Percentiles rank a stretch among this genome's conserved stretches.
phyloP scores from a whole-genome alignment of 2,888 invertebrate species.

The Horisme vitalbata region DNA sequence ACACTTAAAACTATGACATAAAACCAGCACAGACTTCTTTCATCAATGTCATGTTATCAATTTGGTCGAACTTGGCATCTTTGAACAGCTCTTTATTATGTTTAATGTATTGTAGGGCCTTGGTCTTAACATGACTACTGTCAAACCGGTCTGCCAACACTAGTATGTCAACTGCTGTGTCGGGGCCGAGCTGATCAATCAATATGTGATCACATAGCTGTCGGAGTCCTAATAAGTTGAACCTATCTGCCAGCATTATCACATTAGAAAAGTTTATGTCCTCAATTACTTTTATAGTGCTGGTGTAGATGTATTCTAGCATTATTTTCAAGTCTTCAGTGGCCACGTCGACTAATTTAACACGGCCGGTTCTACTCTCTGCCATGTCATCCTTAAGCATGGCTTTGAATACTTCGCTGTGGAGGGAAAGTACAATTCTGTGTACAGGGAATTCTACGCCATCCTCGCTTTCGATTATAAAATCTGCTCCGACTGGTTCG shows the following conservation, averaged over 20 bases:
- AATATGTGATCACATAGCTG: conserved; percentile 59
- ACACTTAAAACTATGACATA: not conserved
- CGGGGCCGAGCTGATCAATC: conserved; percentile 49
- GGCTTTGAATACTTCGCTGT: conserved; percentile 74
- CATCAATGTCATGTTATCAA: conserved; percentile 57
- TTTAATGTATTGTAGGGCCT: conserved; percentile 64
- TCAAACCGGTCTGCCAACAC: conserved; percentile 65
- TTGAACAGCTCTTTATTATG: conserved; percentile 51
- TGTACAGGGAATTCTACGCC: conserved; percentile 65
- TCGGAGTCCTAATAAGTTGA: conserved; percentile 59
- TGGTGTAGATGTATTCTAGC: conserved; percentile 68
- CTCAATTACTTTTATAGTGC: conserved; percentile 57
- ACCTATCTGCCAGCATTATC: conserved; percentile 65
- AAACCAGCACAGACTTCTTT: conserved; percentile 56
- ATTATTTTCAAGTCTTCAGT: conserved; percentile 61
- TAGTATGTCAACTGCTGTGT: conserved; percentile 65
- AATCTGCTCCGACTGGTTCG: conserved; percentile 66
- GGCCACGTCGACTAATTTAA: conserved; percentile 61
- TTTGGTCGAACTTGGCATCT: conserved; percentile 54
- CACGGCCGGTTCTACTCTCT: conserved; percentile 64
- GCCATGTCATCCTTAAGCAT: conserved; percentile 74
- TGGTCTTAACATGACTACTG: conserved; percentile 54
- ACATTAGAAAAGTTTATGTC: conserved; percentile 56
- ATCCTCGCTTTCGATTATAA: conserved; percentile 66
- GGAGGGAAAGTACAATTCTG: conserved; percentile 55